phyloP scores from a whole-genome alignment of 2,113 vertebrate species.

The Triplophysa rosa region DNA sequence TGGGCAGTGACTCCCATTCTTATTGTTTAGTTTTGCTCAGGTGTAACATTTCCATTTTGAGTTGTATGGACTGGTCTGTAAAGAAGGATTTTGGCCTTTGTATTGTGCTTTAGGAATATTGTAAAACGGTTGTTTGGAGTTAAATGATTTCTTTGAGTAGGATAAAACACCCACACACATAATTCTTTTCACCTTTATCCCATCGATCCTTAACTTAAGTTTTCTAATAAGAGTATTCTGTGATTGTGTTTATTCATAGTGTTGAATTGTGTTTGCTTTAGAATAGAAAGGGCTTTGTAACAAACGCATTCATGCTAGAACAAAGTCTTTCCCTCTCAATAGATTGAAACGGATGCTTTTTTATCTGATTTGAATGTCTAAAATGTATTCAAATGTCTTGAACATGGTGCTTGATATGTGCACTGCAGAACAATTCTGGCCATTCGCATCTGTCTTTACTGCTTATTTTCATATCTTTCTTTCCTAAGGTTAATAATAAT shows the following conservation, averaged over 20 bases:
- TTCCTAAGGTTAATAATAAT: neutral
- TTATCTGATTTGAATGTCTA: neutral
- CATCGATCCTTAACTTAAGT: neutral
- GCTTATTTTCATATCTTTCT: neutral
- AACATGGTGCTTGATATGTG: neutral
- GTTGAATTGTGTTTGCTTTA: conserved; percentile 2
- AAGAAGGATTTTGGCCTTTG: conserved; percentile 22
- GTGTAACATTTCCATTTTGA: conserved; percentile 13
- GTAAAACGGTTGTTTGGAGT: neutral
- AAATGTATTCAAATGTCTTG: neutral
- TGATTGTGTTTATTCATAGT: neutral
- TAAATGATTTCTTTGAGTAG: neutral
- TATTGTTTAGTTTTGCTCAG: conserved; percentile 7
- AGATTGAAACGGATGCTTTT: neutral
- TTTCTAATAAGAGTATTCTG: neutral
- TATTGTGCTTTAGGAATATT: conserved; percentile 13
- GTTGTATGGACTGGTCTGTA: neutral
- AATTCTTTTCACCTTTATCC: neutral
- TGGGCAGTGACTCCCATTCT: neutral
- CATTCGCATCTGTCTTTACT: neutral
- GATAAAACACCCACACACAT: neutral
- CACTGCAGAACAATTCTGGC: neutral
- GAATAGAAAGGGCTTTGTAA: neutral
- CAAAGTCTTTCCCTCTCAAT: neutral
- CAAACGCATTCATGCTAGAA: neutral